Evolutionary conservation across 1,140 invertebrate species (phyloP), one percentile per base, ranked within the genome.

Genomic region (Drosophila pseudoobscura): DNA sequence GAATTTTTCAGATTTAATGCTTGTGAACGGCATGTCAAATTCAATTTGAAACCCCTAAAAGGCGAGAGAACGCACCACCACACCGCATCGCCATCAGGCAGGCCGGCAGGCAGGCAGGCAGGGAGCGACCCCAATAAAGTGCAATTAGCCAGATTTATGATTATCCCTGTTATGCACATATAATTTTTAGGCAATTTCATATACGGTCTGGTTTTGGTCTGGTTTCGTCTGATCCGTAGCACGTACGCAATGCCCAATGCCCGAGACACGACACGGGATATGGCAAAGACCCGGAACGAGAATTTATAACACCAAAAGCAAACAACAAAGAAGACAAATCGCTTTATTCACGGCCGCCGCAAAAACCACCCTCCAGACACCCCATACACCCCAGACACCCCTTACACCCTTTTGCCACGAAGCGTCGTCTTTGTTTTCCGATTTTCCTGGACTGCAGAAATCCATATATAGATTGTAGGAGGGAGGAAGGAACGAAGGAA

Each of bases 111-210:
- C 24, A 26, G 44, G 17, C 41, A 22, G 17, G 20, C 53, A 56
- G 35, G 35, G 65, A 78, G 39, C 66, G 83, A 87, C 82, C 78
- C 82, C 78, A 87, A 87, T 87, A 89, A 88, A 90, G 70, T 85
- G 89, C 79, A 90, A 90, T 90, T 90, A 90, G 84, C 80, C 77
- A 90, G 89, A 90, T 90, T 90, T 90, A 90, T 90, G 84, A 90
- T 90, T 90, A 90, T 90, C 89, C 65, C 80, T 89, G 89, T 90
- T 90, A 90, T 87, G 80, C 74, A 71, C 85, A 84, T 89, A 90
- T 90, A 87, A 90, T 89, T 87, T 89, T 87, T 80, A 66, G 82
- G 79, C 82, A 87, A 90, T 90, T 82, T 70, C 59, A 90, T 82
- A 75, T 73, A 77, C 52, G 78, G 43, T 63, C 61, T 22, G 63